Percentiles rank a stretch among this genome's conserved stretches.
Evolutionary conservation across 2,888 invertebrate species (phyloP).

Genomic region (Oscheius sp.): DNA sequence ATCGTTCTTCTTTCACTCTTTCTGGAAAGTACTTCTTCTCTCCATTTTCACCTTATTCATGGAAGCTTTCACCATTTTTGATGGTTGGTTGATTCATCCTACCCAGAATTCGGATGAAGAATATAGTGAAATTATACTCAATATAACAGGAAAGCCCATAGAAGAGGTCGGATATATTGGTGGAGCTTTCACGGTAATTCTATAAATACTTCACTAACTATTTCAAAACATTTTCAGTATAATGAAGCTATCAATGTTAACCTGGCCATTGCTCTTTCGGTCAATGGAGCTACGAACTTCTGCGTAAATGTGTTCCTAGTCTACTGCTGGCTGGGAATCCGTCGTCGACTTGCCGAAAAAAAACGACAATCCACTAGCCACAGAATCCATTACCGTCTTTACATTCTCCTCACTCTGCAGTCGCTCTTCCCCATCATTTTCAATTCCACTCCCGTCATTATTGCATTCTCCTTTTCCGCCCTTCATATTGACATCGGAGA

Average conservation of each 20-base stretch:
- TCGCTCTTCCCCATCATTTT: neutral
- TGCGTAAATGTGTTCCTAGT: neutral
- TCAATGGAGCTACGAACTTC: neutral
- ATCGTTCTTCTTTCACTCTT: neutral
- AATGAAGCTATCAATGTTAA: neutral
- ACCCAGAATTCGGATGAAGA: neutral
- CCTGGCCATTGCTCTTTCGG: neutral
- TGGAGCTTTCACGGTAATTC: constrained; percentile 9
- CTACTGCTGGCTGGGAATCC: constrained; percentile 6
- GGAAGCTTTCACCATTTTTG: constrained; percentile 1
- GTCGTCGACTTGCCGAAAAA: neutral
- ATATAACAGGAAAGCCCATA: constrained; percentile 5
- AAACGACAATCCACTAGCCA: neutral
- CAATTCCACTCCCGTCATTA: constrained; percentile 11
- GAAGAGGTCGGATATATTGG: constrained; percentile 17
- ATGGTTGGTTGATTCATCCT: constrained; percentile 9
- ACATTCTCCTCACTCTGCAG: constrained; percentile 7
- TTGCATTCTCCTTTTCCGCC: neutral
- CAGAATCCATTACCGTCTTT: neutral
- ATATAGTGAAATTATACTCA: neutral
- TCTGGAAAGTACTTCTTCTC: neutral
- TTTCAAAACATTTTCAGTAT: constrained; percentile 1
- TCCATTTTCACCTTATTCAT: neutral
- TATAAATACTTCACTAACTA: neutral
- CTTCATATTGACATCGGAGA: constrained; percentile 2